These are phyloP conservation scores for Zelostemma sp. DNA, from an alignment of 1,140 invertebrate species.

Conservation along the genomic window DNA sequence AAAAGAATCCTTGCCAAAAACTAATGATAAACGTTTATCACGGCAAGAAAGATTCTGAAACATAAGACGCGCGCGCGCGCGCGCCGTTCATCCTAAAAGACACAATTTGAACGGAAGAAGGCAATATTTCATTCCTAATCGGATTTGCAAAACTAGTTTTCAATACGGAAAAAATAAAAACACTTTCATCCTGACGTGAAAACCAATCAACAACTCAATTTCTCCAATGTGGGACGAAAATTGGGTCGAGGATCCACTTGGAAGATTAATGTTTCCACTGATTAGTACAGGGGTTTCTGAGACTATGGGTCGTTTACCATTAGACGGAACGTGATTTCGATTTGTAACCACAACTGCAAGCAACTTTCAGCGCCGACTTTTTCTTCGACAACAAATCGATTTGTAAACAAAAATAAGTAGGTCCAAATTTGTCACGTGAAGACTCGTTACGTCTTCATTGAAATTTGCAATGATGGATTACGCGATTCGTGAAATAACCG, in stretches of 20 bases:
- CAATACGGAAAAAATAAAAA: slow-evolving; percentile 10
- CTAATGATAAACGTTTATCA: too few species aligned
- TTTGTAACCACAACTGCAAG: slow-evolving; percentile 29
- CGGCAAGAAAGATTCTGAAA: too few species aligned
- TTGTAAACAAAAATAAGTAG: background rate
- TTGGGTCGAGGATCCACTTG: slow-evolving; percentile 61
- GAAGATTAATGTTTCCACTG: slow-evolving; percentile 68
- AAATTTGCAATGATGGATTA: too few species aligned
- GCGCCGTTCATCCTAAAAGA: too few species aligned
- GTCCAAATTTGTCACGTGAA: background rate
- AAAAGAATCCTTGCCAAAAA: too few species aligned
- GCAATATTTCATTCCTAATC: slow-evolving; percentile 2
- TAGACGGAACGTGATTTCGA: slow-evolving; percentile 40
- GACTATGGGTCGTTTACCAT: slow-evolving; percentile 57
- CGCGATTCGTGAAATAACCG: too few species aligned
- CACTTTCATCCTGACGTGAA: slow-evolving; percentile 43
- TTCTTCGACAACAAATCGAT: slow-evolving; percentile 18
- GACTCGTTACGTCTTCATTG: background rate
- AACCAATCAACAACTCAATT: slow-evolving; percentile 66
- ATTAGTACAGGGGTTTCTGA: slow-evolving; percentile 62
- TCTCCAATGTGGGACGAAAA: slow-evolving; percentile 57
- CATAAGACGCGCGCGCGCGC: too few species aligned
- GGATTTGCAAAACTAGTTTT: slow-evolving; percentile 14
- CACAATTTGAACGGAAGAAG: background rate
- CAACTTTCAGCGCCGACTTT: slow-evolving; percentile 33